Evolutionary conservation across 2,797 vertebrate species (phyloP), one percentile per base, ranked within the genome.

Genomic region (Melanotaenia pygmaea): DNA sequence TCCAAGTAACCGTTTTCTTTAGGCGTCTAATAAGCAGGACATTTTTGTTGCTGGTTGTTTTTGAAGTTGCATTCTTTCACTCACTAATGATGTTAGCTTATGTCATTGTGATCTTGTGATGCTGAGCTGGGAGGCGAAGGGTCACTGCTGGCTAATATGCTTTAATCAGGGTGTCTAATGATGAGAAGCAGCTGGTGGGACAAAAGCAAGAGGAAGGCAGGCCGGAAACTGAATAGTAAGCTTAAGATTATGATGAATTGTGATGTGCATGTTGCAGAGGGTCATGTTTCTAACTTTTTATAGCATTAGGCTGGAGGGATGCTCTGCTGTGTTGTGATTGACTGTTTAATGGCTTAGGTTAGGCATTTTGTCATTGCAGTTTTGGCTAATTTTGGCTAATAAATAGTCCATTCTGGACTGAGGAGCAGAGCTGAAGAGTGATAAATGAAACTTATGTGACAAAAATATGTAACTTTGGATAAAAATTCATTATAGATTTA

Each of bases 141-240:
- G 61, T 64, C 61, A n/a, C 40, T 50, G 43, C 26, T 20, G 61
- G 11, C 43, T 64, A 50, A 47, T 34, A 34, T 12, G 61, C 43
- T 64, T 47, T 47, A 64, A 35, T 35, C 18, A 24, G 30, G 32
- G 20, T 50, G 30, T 35, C 11, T 32, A 22, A 34, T 64, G 18
- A 50, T n/a, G 61, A 34, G 30, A 51, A 22, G 20, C 32, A 53
- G 45, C 38, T 16, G 37, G 14, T 28, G 7, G 38, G 59, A 64
- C 11, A 37, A 35, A 22, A 12, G 22, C 51, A 53, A 53, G 11
- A 65, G 22, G 9, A 10, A 64, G 30, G 6, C 30, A 35, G 20
- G 20, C 28, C 43, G 18, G 3, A 51, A 64, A 35, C 24, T 63
- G 18, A 45, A 30, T 47, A 43, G 60, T 16, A 61, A 40, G 59